phyloP scores from a whole-genome alignment of 2,888 invertebrate species.

The Archips crataeganus region DNA sequence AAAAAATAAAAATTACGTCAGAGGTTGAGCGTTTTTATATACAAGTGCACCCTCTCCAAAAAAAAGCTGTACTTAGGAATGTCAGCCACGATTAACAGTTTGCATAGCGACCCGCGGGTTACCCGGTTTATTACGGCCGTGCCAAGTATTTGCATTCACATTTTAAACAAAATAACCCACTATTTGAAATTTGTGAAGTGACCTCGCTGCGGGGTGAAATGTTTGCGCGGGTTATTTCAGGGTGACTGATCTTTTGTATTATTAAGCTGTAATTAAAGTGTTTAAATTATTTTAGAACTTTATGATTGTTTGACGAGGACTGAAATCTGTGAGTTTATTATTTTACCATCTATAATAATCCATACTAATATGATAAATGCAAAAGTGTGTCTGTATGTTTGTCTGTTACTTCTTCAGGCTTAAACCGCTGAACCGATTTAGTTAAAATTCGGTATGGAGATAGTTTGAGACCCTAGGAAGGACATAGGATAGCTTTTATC shows the following conservation, averaged over 20 bases:
- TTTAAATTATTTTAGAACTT: not conserved
- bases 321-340: no score
- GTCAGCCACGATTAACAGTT: constrained; percentile 11
- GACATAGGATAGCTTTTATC: no score
- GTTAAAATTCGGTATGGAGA: no score
- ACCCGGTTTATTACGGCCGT: constrained; percentile 5
- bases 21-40: no score
- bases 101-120: constrained; percentile 16
- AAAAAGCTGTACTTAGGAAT: not conserved
- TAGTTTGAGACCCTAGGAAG: no score
- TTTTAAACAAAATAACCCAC: constrained; percentile 7
- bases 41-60: not conserved
- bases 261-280: not conserved
- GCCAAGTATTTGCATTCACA: constrained; percentile 3
- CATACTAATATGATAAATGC: no score
- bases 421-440: no score
- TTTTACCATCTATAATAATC: no score
- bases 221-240: not conserved
- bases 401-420: no score
- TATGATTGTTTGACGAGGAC: not conserved
- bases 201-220: constrained; percentile 3
- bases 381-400: no score
- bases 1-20: no score
- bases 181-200: constrained; percentile 1
- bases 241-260: not conserved